A percentile compares a stretch with the other conserved stretches of the same genome.
Evolutionary conservation across 2,888 invertebrate genomes (phyloP).

Genomic region (Anoncus sp.): DNA sequence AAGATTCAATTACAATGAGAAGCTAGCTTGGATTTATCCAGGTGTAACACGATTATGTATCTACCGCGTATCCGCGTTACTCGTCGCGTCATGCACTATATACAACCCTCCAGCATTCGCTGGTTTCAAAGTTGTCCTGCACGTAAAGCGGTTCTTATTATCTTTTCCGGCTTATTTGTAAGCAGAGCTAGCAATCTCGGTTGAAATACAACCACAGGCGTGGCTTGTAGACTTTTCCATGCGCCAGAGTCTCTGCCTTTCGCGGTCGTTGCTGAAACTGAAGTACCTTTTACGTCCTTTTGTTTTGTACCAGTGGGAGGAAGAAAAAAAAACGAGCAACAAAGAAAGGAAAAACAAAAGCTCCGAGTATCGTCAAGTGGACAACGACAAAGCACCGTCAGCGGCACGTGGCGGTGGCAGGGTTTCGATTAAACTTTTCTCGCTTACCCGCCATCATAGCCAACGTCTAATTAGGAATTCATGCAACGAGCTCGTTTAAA

Average conservation of each 20-base stretch:
- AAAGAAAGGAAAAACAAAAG: slow-evolving; percentile 20
- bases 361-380: slow-evolving; percentile 26
- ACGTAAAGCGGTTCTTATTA: slow-evolving; percentile 55
- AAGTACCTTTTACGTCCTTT: slow-evolving; percentile 34
- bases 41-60: slow-evolving; percentile 35
- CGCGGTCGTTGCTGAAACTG: slow-evolving; percentile 1
- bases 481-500: slow-evolving; percentile 37
- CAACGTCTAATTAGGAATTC: slow-evolving; percentile 56
- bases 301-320: slow-evolving; percentile 1
- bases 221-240: slow-evolving; percentile 10
- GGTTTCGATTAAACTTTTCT: slow-evolving; percentile 58
- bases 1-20: slow-evolving; percentile 74
- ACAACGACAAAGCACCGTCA: slow-evolving; percentile 25
- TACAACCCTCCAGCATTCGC: slow-evolving; percentile 6
- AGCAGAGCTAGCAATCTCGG: slow-evolving; percentile 42
- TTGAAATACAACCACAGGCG: neutral
- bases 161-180: slow-evolving; percentile 58
- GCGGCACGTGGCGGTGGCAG: neutral
- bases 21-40: slow-evolving; percentile 62
- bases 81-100: slow-evolving; percentile 31
- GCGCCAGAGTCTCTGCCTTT: neutral
- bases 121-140: slow-evolving; percentile 50
- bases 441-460: slow-evolving; percentile 14
- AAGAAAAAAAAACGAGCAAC: slow-evolving; percentile 9
- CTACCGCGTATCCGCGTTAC: slow-evolving; percentile 28